Evolutionary conservation across 1,140 invertebrate species (phyloP), one percentile per base, ranked within the genome.

Genomic region (Drosophila ercepeae): DNA sequence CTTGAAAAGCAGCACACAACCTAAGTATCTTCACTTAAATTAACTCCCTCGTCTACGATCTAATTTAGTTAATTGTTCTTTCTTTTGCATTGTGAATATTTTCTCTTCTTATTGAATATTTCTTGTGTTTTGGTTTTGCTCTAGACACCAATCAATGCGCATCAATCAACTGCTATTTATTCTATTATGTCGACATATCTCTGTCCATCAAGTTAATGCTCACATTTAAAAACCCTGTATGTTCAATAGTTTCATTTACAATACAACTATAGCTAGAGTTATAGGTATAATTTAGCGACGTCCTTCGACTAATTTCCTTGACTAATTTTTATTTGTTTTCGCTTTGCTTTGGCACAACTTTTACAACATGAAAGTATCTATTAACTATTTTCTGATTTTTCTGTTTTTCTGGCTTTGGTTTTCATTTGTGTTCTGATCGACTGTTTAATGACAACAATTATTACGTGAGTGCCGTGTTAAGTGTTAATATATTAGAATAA

Each of bases 151-250:
- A 75, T 64, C 52, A 71, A 79, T 64, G 73, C 64, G 41, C 41
- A 55, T 74, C 49, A 57, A 78, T 74, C 70, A 74, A 61, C 68
- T 52, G 46, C 58, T 18, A 1, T 19, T n/a, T 39, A 39, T 3
- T 42, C 23, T 29, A 21, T 18, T 13, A 25, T 29, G 18, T 42
- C 34, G 25, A 39, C 36, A 39, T 39, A 16, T 39, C 18, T n/a
- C 13, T 9, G 34, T 19, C 51, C 60, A 67, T 41, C 81, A 78
- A 50, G 65, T 83, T 74, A 78, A 75, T 88, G 82, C 82, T 88
- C 82, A 82, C 82, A 88, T 88, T 88, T 88, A 88, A 88, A 75
- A 88, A 88, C 82, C 82, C 82, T 88, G 82, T 88, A 88, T 88
- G 83, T 88, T 88, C 77, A 82, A 83, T 83, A 84, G 75, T 74